Base-by-base conservation (phyloP, 2,113 vertebrate genomes). In the Seriola aureovittata region DNA sequence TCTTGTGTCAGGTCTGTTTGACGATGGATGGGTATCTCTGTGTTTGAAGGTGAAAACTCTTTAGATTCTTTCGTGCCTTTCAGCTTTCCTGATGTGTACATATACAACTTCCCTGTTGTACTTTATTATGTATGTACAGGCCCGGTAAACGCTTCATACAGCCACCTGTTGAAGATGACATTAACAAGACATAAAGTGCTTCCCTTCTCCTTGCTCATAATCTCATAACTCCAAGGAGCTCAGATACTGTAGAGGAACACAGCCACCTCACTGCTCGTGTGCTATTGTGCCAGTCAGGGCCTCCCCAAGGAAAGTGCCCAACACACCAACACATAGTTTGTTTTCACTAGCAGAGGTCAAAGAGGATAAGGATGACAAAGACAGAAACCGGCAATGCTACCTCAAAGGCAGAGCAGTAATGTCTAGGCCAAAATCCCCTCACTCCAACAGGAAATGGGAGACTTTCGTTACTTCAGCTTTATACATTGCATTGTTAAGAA, bases 311-410 rank as follows among this genome's bases (percentile, higher is more conserved):
- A 42, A 55, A 44, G 29, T 40, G 36, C 6, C 4, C 9, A 52
- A 50, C 46, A 84, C 36, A 8, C 17, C 2, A 21, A 74, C 11
- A 52, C 21, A 32, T n/a, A 57, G 46, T 42, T 63, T 57, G 44
- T 36, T 44, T 74, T n/a, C 58, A 29, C 32, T 10, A 9, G 14
- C 50, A 38, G 78, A 66, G 78, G 70, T 81, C 62, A 67, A 17
- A n/a, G 63, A 59, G 29, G 54, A 50, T 29, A 10, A 66, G 52
- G 21, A 73, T n/a, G 52, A 66, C 40, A 67, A 0, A 32, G 25
- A 12, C 6, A 50, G 38, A 60, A 70, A 40, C 25, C 14, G 40
- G 14, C 42, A 52, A 52, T 73, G 58, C 50, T 38, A n/a, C 64
- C 32, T 62, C 19, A 11, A 21, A n/a, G 52, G 19, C 57, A 44